These are phyloP conservation scores for Callosobruchus maculatus DNA, from an alignment of 2,888 invertebrate species.

Conservation along the genomic window DNA sequence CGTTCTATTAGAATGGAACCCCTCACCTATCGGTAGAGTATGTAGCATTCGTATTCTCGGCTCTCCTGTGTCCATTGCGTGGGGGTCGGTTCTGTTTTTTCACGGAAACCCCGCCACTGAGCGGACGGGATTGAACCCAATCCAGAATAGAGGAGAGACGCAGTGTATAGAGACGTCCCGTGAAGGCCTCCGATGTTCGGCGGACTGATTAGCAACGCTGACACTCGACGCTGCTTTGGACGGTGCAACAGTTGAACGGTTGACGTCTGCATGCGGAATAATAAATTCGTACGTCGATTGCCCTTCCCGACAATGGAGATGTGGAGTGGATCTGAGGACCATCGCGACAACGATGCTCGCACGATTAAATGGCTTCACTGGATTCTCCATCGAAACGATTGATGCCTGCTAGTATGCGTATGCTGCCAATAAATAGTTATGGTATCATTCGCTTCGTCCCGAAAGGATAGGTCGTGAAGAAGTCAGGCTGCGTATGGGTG, in stretches of 20 bases:
- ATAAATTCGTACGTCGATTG: background rate
- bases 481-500: too few relatives aligned
- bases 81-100: too few relatives aligned
- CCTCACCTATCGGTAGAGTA: too few relatives aligned
- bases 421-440: too few relatives aligned
- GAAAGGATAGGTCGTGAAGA: too few relatives aligned
- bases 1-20: too few relatives aligned
- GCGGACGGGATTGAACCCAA: background rate
- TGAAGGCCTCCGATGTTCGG: background rate
- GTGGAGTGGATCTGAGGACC: background rate
- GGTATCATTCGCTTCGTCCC: too few relatives aligned
- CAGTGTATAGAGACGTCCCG: background rate
- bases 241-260: background rate
- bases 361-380: background rate
- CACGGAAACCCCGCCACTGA: background rate
- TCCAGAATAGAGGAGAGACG: background rate
- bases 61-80: too few relatives aligned
- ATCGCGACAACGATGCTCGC: background rate
- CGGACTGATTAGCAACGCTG: background rate
- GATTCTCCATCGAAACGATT: background rate
- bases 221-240: background rate
- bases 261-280: background rate
- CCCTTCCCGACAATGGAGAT: background rate
- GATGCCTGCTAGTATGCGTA: too few relatives aligned
- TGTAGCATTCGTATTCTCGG: too few relatives aligned